Evolutionary conservation across 2,888 invertebrate species (phyloP).

Genomic region (Acleris cristana): DNA sequence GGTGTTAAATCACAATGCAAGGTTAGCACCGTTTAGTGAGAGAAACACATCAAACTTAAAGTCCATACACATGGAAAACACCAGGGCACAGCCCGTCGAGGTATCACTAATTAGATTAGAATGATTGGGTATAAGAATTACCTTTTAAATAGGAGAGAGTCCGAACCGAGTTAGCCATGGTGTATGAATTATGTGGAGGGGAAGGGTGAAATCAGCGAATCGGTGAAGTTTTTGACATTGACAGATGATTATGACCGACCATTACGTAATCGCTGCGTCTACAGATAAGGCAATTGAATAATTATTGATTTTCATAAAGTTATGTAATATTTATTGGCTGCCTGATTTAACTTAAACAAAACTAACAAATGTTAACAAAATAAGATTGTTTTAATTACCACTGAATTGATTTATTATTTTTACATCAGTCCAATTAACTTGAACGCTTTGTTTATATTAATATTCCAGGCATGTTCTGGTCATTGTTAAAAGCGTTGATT

Average conservation of each 20-base stretch:
- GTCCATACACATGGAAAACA: slow-evolving; percentile 2
- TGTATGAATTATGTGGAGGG: slow-evolving; percentile 50
- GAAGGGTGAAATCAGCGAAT: slow-evolving; percentile 53
- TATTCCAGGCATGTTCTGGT: not conserved
- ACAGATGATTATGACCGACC: slow-evolving; percentile 52
- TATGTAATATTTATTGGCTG: no score
- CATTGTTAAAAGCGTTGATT: no score
- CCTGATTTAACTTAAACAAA: no score
- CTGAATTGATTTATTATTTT: no score
- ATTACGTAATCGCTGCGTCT: slow-evolving; percentile 61
- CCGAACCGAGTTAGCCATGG: slow-evolving; percentile 85
- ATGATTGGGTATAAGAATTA: slow-evolving; percentile 52
- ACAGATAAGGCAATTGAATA: slow-evolving; percentile 5
- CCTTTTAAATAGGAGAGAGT: slow-evolving; percentile 84
- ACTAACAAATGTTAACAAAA: no score
- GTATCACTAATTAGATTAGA: slow-evolving; percentile 33
- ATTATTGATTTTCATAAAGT: slow-evolving; percentile 9
- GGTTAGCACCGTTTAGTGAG: slow-evolving; percentile 53
- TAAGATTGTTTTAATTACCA: no score
- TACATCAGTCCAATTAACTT: not conserved
- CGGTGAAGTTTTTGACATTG: slow-evolving; percentile 65
- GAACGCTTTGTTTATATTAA: slow-evolving; percentile 8
- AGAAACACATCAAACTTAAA: slow-evolving; percentile 27
- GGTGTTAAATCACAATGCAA: slow-evolving; percentile 47
- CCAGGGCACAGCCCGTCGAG: slow-evolving; percentile 32